Evolutionary conservation across 1,140 invertebrate species (phyloP), one percentile per base, ranked within the genome.

Genomic region (Antheraea pernyi): DNA sequence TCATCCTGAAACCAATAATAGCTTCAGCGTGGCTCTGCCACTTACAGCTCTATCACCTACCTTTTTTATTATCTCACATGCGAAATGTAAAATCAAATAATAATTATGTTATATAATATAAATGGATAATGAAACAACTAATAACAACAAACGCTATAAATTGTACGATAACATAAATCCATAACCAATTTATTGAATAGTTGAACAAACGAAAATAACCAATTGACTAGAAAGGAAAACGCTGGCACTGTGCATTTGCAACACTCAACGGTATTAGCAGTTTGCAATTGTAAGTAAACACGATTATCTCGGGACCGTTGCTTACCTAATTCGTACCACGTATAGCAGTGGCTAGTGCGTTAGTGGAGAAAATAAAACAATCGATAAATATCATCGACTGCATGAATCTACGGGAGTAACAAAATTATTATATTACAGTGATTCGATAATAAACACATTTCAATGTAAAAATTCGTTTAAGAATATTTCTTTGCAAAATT

Each of bases 261-360:
- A 81, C 76, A 80, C 77, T 82, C 73, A 70, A 73, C 72, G 73
- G 69, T 79, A 84, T 81, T 82, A 83, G 80, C 69, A 74, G 77
- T 88, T 89, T 85, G 83, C 82, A 87, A 88, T 86, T 88, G 81
- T 85, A 86, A 87, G 75, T 77, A 77, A 79, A 79, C 75, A 76
- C 74, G 79, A 86, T 89, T 84, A 85, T 75, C 72, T 73, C 65
- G 61, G 69, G 83, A 75, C 83, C 79, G 79, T 75, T 85, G 84
- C 81, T 84, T 86, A 77, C 84, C 80, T 89, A 89, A 87, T 90
- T 87, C 81, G 70, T 83, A 85, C 84, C 78, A 88, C 80, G 81
- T 77, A 80, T 83, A 85, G 74, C 79, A 76, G 59, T 63, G 70
- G 72, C 75, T 78, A 62, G 69, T 80, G 78, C 78, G 71, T 76